phyloP scores from a whole-genome alignment of 2,888 invertebrate species.

The Penaeus monodon region DNA sequence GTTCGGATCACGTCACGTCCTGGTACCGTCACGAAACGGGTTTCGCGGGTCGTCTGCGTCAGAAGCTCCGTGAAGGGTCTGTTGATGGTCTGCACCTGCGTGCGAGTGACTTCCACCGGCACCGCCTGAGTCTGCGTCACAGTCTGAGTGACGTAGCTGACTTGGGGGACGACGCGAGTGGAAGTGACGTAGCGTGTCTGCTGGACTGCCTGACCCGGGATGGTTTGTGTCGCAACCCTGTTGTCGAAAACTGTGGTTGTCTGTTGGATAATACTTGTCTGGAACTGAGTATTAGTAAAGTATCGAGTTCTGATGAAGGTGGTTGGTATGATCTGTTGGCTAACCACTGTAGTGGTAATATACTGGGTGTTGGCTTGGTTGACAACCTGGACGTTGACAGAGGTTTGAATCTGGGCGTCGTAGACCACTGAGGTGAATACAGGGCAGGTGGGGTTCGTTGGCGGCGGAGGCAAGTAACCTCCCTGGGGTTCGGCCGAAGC shows the following conservation, averaged over 20 bases:
- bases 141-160: conserved; percentile 34
- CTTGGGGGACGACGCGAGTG: conserved; percentile 26
- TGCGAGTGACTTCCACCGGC: conserved; percentile 31
- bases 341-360: conserved; percentile 52
- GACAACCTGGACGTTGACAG: conserved; percentile 19
- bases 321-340: conserved; percentile 34
- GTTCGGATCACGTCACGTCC: conserved; percentile 37
- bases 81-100: conserved; percentile 30
- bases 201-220: neutral
- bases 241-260: conserved; percentile 16
- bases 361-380: conserved; percentile 46
- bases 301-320: conserved; percentile 34
- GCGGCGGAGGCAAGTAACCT: conserved; percentile 10
- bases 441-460: conserved; percentile 15
- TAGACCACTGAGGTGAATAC: conserved; percentile 27
- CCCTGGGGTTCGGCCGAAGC: conserved; percentile 38
- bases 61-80: conserved; percentile 12
- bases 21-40: conserved; percentile 25
- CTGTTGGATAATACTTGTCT: conserved; percentile 22
- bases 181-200: conserved; percentile 38
- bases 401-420: conserved; percentile 18
- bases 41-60: conserved; percentile 14
- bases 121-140: conserved; percentile 23
- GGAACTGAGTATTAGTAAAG: conserved; percentile 28
- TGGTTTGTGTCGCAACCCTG: conserved; percentile 33